Conservation (phyloP, 2,888 invertebrate species). For the Brachypterus glaber region DNA sequence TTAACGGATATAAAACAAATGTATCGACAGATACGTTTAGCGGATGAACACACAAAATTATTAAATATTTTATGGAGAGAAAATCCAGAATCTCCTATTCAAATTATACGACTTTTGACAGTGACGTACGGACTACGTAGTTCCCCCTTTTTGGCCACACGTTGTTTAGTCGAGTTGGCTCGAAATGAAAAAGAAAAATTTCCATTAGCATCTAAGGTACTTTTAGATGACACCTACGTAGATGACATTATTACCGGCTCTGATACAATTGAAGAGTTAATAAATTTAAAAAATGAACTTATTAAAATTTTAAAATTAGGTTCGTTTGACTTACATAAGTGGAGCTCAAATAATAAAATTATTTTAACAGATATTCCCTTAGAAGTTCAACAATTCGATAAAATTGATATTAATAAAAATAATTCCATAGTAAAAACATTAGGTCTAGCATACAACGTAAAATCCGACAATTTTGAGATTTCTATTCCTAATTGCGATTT, state of each 20-base stretch:
- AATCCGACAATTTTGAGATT: too few relatives aligned
- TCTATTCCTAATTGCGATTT: too few relatives aligned
- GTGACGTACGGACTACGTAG: constrained; percentile 9
- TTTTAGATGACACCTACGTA: too few relatives aligned
- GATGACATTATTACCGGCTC: too few relatives aligned
- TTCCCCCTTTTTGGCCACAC: constrained; percentile 13
- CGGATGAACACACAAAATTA: constrained; percentile 9
- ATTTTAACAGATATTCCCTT: not conserved
- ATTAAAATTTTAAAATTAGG: not conserved
- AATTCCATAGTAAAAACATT: too few relatives aligned
- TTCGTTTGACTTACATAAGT: too few relatives aligned
- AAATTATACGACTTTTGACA: constrained; percentile 6
- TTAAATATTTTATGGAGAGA: constrained; percentile 16
- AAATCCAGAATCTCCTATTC: constrained; percentile 6
- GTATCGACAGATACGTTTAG: constrained; percentile 11
- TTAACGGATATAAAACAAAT: constrained; percentile 14
- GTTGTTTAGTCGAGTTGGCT: constrained; percentile 12
- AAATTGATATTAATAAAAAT: too few relatives aligned
- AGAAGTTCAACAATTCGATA: too few relatives aligned
- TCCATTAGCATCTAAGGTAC: constrained; percentile 8
- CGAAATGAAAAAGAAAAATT: not conserved
- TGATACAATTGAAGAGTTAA: constrained; percentile 1
- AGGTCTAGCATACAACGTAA: too few relatives aligned
- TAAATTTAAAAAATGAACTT: not conserved
- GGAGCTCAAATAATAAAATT: too few relatives aligned